Base-by-base conservation (phyloP, 2,113 vertebrate species). In the Ictalurus furcatus region DNA sequence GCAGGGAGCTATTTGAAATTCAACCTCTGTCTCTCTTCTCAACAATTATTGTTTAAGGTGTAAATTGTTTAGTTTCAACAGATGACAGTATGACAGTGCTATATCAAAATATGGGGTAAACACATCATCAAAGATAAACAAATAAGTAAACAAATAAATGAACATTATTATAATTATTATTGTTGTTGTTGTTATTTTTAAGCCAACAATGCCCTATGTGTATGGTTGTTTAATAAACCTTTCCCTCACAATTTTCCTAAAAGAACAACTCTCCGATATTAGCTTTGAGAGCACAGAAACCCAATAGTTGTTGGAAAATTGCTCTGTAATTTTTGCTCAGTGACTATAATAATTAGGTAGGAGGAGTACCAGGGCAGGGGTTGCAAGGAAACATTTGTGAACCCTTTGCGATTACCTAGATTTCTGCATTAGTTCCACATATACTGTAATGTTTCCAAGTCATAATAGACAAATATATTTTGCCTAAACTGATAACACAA, bases 281-380 rank as follows among this genome's bases (percentile, higher is more conserved):
- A 73, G 48, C 67, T 73, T 56, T 85, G 65, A 54, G 34, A 86
- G 58, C 67, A 74, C 85, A 74, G 69, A 58, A 86, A 40, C 67
- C 74, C 34, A 86, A 73, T 40, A 25, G 30, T 56, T 30, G 13
- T 14, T 58, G 19, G 52, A 74, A 58, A 40, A 56, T 3, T 19
- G 52, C 19, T 52, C n/a, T 74, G 17, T 58, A 86, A 63, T 84
- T 84, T 84, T 58, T 34, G 80, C 56, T 9, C 80, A 83, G 34
- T 83, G 80, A 83, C 54, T 83, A 3, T 23, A 58, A 58, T 63
- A 8, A 25, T 63, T 25, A 23, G 21, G 23, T 63, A 21, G 59
- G 59, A 63, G 21, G 21, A 56, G 12, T 56, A 56, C 54, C 2
- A 16, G 54, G 14, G 13, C 54, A 56, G 54, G 54, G 16, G 54